Evolutionary conservation across 2,797 vertebrate species (phyloP).

Genomic region (Silurus aristotelis): DNA sequence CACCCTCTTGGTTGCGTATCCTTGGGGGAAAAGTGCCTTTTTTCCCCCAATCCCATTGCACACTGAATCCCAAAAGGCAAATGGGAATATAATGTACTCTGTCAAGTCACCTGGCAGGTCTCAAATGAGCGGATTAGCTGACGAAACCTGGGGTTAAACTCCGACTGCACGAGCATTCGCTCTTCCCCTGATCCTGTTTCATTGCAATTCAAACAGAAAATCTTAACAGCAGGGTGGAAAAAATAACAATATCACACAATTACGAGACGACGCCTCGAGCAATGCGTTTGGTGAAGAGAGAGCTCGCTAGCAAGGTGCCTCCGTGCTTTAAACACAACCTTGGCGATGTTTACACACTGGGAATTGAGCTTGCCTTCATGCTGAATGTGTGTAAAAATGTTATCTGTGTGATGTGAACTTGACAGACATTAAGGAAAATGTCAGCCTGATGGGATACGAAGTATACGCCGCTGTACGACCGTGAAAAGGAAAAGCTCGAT

Average conservation of each 20-base stretch:
- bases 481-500: not conserved
- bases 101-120: slow-evolving; percentile 68
- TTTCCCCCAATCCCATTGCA: slow-evolving; percentile 55
- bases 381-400: slow-evolving; percentile 56
- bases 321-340: slow-evolving; percentile 61
- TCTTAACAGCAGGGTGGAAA: slow-evolving; percentile 65
- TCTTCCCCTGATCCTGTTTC: slow-evolving; percentile 65
- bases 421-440: slow-evolving; percentile 55
- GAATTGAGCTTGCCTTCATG: slow-evolving; percentile 70
- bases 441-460: slow-evolving; percentile 40
- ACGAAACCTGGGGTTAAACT: slow-evolving; percentile 66
- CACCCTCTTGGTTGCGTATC: slow-evolving; percentile 70
- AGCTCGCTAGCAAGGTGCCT: slow-evolving; percentile 64
- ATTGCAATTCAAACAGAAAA: slow-evolving; percentile 77
- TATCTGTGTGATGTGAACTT: slow-evolving; percentile 49
- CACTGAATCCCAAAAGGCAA: slow-evolving; percentile 70
- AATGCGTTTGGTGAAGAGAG: slow-evolving; percentile 69
- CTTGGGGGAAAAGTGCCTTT: slow-evolving; percentile 62
- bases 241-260: slow-evolving; percentile 76
- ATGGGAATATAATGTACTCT: slow-evolving; percentile 63
- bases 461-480: not conserved
- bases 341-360: slow-evolving; percentile 71
- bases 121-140: slow-evolving; percentile 65
- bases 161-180: slow-evolving; percentile 61
- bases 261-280: slow-evolving; percentile 72